Evolutionary conservation across 2,888 invertebrate species (phyloP).

Genomic region (Hemithea aestivaria): DNA sequence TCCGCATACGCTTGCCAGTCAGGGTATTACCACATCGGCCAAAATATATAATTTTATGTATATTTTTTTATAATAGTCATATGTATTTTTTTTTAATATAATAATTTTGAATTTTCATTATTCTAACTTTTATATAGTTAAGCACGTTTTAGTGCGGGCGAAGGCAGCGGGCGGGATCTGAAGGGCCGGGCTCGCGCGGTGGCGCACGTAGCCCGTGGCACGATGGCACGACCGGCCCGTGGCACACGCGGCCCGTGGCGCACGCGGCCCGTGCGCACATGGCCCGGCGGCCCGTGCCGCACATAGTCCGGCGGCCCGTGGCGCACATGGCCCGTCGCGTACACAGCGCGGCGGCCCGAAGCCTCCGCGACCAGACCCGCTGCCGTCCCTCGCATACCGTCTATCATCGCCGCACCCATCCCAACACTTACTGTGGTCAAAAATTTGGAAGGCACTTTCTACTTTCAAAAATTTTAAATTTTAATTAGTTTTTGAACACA

Average conservation of each 20-base stretch:
- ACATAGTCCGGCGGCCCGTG: conserved; percentile 15
- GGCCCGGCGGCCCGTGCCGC: no score
- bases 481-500: conserved; percentile 85
- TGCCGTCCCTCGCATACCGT: conserved; percentile 38
- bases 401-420: conserved; percentile 74
- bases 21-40: conserved; percentile 86
- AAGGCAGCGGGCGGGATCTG: conserved; percentile 11
- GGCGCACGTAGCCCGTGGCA: conserved; percentile 8
- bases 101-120: conserved; percentile 79
- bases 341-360: conserved; percentile 34
- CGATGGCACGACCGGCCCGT: no score
- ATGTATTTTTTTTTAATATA: conserved; percentile 77
- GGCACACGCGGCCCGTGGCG: no score
- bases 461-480: conserved; percentile 80
- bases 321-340: conserved; percentile 7
- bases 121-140: conserved; percentile 71
- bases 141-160: conserved; percentile 58
- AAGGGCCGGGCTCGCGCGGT: no score
- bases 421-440: conserved; percentile 81
- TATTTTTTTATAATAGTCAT: conserved; percentile 77
- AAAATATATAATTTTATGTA: conserved; percentile 76
- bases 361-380: conserved; percentile 11
- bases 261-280: no score
- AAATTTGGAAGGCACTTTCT: conserved; percentile 90
- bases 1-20: conserved; percentile 82